Percentiles rank a stretch among this genome's conserved stretches.
These are phyloP conservation scores for Ciconia maguari DNA, from an alignment of 2,113 vertebrate species.

Conservation along the genomic window DNA sequence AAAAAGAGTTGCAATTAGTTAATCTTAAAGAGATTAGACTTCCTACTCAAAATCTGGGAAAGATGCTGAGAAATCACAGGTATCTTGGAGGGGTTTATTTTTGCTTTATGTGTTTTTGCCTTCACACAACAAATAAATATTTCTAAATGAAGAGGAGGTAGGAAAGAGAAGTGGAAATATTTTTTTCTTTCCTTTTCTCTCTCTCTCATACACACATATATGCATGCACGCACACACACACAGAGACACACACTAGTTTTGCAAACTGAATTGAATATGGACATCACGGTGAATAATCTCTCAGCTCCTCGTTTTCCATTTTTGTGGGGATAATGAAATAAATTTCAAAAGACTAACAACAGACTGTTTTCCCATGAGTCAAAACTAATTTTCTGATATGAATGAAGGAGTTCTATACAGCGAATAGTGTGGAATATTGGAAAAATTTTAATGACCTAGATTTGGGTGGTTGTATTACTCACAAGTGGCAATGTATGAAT, in stretches of 20 bases:
- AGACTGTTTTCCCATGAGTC: background rate
- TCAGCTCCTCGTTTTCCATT: background rate
- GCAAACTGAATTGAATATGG: background rate
- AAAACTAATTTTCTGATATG: conserved; percentile 52
- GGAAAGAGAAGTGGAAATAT: background rate
- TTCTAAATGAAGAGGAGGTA: background rate
- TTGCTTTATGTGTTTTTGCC: background rate
- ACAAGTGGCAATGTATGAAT: background rate
- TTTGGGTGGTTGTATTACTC: background rate
- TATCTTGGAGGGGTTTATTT: conserved; percentile 31
- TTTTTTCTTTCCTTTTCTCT: background rate
- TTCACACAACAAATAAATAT: background rate
- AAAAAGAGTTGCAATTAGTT: conserved; percentile 51
- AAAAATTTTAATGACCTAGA: conserved; percentile 18
- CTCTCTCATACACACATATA: background rate
- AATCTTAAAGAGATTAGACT: conserved; percentile 31
- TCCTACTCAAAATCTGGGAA: conserved; percentile 46
- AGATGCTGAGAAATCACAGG: conserved; percentile 12
- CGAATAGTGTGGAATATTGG: background rate
- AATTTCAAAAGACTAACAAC: conserved; percentile 12
- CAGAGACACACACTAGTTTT: background rate
- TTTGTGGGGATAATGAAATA: conserved; percentile 20
- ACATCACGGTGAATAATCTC: background rate
- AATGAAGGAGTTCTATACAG: background rate
- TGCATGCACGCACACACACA: background rate